These are phyloP conservation scores for Chinchilla lanigera DNA, from an alignment of 2,113 vertebrate genomes.

Conservation along the genomic window DNA sequence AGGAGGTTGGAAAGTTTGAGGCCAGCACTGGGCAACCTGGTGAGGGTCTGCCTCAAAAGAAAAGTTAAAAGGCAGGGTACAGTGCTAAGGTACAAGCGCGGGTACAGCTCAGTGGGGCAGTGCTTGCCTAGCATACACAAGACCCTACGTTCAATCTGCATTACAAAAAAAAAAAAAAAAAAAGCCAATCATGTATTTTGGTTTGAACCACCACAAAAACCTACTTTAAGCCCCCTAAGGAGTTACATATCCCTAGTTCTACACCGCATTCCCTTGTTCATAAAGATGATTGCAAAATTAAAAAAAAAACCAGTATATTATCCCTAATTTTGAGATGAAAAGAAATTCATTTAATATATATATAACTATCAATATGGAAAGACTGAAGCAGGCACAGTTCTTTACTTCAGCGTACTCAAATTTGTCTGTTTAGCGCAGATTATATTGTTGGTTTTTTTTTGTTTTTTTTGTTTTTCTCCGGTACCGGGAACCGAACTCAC, in stretches of 20 bases:
- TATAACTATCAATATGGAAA: neutral
- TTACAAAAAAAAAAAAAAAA: neutral
- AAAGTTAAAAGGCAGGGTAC: neutral
- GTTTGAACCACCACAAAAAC: neutral
- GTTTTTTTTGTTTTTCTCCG: too few species aligned
- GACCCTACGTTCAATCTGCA: neutral
- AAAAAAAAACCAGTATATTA: neutral
- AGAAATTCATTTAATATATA: neutral
- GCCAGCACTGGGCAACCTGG: neutral
- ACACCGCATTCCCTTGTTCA: neutral
- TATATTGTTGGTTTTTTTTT: too few species aligned
- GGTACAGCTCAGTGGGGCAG: too few species aligned
- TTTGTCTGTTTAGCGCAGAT: slow-evolving; percentile 7
- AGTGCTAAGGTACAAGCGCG: neutral
- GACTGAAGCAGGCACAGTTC: slow-evolving; percentile 1
- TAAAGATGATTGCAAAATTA: slow-evolving; percentile 24
- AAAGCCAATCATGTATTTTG: neutral
- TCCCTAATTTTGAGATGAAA: slow-evolving; percentile 41
- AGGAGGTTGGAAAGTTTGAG: neutral
- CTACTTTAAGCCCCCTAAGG: neutral
- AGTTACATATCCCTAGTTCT: slow-evolving; percentile 17
- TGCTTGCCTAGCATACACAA: neutral
- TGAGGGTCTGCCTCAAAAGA: neutral
- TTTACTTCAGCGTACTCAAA: slow-evolving; percentile 27
- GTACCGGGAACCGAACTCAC: too few species aligned